phyloP scores from a whole-genome alignment of 2,888 invertebrate genomes.

The Petrolisthes manimaculis region DNA sequence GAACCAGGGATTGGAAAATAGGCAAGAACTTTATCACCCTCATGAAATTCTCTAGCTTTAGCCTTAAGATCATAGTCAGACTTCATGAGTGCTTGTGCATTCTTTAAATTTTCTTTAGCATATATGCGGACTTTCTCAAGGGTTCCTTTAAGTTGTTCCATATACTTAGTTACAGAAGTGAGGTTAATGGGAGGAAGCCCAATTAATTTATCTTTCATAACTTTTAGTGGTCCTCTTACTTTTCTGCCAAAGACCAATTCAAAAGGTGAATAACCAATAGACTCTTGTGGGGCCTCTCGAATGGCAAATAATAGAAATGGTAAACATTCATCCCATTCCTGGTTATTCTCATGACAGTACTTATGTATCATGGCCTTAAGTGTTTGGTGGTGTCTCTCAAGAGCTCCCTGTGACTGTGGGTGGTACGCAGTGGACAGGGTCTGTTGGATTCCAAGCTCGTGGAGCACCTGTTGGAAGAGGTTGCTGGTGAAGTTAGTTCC shows the following conservation, averaged over 20 bases:
- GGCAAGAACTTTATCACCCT: slow-evolving; percentile 23
- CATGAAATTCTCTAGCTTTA: neutral
- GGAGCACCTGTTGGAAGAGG: slow-evolving; percentile 9
- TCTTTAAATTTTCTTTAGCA: no score
- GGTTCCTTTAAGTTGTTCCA: no score
- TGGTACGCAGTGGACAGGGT: slow-evolving; percentile 16
- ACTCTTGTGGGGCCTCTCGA: slow-evolving; percentile 15
- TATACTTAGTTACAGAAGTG: no score
- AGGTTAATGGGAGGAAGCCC: no score
- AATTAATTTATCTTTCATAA: slow-evolving; percentile 2
- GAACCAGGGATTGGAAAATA: slow-evolving; percentile 9
- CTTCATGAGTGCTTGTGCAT: neutral
- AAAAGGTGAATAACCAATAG: slow-evolving; percentile 17
- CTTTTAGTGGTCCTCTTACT: slow-evolving; percentile 17
- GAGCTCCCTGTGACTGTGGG: slow-evolving; percentile 19
- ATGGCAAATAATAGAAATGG: slow-evolving; percentile 14
- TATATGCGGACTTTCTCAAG: no score
- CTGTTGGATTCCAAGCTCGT: slow-evolving; percentile 4
- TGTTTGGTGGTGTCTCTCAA: slow-evolving; percentile 26
- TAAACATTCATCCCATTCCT: neutral
- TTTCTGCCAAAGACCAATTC: slow-evolving; percentile 1
- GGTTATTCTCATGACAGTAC: slow-evolving; percentile 10
- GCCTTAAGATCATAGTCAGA: neutral
- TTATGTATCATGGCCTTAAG: neutral
- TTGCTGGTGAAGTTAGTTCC: slow-evolving; percentile 32